These are phyloP conservation scores for Plagodis pulveraria DNA, from an alignment of 2,888 invertebrate species.

Conservation along the genomic window DNA sequence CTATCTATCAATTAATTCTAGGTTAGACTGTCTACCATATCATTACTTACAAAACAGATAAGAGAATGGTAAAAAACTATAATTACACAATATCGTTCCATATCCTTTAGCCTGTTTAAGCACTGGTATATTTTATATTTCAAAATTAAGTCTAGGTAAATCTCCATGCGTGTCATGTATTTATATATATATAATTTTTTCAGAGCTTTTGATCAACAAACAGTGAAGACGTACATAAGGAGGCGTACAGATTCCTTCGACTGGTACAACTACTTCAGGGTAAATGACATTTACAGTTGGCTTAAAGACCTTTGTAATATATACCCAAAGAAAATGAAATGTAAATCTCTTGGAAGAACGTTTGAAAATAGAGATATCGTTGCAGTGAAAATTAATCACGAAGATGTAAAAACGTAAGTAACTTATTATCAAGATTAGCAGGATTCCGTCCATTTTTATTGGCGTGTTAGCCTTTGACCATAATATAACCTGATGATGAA, in stretches of 20 bases:
- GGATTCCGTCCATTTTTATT: background rate
- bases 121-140: too few relatives aligned
- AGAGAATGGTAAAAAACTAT: too few relatives aligned
- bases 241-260: conserved; percentile 62
- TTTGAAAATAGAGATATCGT: conserved; percentile 66
- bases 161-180: too few relatives aligned
- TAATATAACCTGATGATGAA: too few relatives aligned
- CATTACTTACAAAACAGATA: too few relatives aligned
- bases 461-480: background rate
- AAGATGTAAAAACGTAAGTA: background rate
- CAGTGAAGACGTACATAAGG: conserved; percentile 60
- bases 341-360: conserved; percentile 65
- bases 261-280: conserved; percentile 84
- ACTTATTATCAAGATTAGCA: background rate
- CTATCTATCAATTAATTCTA: too few relatives aligned
- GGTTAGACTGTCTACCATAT: too few relatives aligned
- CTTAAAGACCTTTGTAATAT: conserved; percentile 70
- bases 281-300: conserved; percentile 86
- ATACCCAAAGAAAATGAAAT: conserved; percentile 70
- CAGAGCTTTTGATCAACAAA: conserved; percentile 64
- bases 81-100: too few relatives aligned
- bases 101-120: too few relatives aligned
- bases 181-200: too few relatives aligned
- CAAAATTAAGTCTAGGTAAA: too few relatives aligned
- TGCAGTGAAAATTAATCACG: conserved; percentile 44